Evolutionary conservation across 2,797 vertebrate genomes (phyloP).

Genomic region (Manis crassicaudata): DNA sequence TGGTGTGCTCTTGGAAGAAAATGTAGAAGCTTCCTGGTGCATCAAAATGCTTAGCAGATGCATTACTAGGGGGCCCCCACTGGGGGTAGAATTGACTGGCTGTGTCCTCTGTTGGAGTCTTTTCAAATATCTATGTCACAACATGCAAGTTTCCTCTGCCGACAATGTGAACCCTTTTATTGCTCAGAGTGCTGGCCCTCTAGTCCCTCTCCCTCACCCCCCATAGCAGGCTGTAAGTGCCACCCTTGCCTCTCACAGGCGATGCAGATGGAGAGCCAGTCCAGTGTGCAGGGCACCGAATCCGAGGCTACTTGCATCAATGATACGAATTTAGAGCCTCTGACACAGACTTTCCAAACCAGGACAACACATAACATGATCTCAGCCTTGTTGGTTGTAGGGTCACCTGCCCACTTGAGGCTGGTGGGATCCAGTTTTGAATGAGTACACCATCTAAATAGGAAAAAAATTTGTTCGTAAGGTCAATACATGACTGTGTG

Average conservation of each 20-base stretch:
- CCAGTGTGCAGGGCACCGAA: rapidly evolving
- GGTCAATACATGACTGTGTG: not conserved
- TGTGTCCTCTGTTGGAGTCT: not conserved
- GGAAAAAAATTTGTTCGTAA: not conserved
- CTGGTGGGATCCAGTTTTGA: not conserved
- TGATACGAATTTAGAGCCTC: not conserved
- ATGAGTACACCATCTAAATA: not conserved
- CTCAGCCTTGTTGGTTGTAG: not conserved
- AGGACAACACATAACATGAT: not conserved
- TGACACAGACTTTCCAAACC: not conserved
- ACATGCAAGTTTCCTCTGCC: not conserved
- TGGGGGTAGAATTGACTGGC: not conserved
- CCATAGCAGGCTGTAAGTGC: not conserved
- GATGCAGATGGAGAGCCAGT: not conserved
- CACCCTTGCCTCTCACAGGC: not conserved
- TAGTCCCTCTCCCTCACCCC: not conserved
- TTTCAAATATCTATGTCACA: not conserved
- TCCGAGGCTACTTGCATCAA: not conserved
- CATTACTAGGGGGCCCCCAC: not conserved
- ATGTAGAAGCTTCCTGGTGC: not conserved
- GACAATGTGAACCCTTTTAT: not conserved
- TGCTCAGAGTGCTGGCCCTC: not conserved
- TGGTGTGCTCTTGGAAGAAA: not conserved
- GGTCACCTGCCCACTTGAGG: not conserved
- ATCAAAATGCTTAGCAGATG: not conserved